A percentile compares a stretch with the other conserved stretches of the same genome.
phyloP scores from a whole-genome alignment of 2,113 vertebrate species.

The Oceanodroma tethys region DNA sequence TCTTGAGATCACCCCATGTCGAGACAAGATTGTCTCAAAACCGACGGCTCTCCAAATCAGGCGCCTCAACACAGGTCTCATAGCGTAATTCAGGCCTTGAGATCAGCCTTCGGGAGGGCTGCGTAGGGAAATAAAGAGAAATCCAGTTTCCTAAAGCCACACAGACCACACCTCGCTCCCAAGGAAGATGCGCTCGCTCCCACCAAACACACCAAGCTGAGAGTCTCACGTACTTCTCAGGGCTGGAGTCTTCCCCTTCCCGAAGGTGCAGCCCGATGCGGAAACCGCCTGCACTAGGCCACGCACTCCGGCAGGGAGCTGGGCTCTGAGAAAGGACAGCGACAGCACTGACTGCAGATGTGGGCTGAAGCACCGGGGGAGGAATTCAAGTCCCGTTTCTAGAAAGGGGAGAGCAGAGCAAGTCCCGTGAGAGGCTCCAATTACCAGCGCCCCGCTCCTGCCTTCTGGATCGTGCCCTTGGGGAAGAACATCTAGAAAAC shows the following conservation, averaged over 20 bases:
- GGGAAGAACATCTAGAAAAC: neutral
- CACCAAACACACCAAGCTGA: neutral
- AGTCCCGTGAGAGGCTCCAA: neutral
- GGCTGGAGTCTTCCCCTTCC: neutral
- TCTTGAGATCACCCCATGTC: neutral
- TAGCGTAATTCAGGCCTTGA: neutral
- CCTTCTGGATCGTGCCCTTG: neutral
- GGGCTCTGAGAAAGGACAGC: neutral
- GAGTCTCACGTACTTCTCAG: accelerated
- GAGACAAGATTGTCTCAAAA: neutral
- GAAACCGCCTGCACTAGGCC: neutral
- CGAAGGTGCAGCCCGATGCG: accelerated
- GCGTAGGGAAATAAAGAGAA: neutral
- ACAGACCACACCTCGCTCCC: neutral
- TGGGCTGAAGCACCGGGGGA: neutral
- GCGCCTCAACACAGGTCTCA: neutral
- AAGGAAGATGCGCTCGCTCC: neutral
- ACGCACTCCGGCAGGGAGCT: accelerated
- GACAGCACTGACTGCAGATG: neutral
- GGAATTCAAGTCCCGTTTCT: neutral
- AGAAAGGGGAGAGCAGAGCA: neutral
- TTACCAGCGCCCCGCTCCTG: neutral
- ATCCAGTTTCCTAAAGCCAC: neutral
- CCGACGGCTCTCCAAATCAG: neutral
- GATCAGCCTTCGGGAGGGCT: neutral